A percentile compares a stretch with the other conserved stretches of the same genome.
These are phyloP conservation scores for Perccottus glenii DNA, from an alignment of 2,113 vertebrate genomes.

Conservation along the genomic window DNA sequence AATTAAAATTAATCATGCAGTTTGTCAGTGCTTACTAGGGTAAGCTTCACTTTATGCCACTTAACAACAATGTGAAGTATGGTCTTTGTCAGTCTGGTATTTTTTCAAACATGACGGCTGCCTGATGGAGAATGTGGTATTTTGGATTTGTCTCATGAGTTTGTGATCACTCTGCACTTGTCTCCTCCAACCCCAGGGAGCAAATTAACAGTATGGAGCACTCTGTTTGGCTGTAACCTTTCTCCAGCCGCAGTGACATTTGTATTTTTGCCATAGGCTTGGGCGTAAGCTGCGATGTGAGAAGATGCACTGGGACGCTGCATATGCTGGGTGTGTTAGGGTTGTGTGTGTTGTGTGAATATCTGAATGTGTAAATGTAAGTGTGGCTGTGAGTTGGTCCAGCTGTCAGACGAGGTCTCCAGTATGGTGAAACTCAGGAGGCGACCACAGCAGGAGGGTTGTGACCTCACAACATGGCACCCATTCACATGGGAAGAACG, in stretches of 20 bases:
- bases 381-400: constrained; percentile 30
- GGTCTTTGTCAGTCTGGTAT: constrained; percentile 18
- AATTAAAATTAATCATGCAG: too few relatives aligned
- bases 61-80: constrained; percentile 4
- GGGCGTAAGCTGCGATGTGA: constrained; percentile 58
- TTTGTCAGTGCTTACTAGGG: too few relatives aligned
- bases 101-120: constrained; percentile 32
- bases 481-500: constrained; percentile 42
- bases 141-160: constrained; percentile 59
- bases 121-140: constrained; percentile 46
- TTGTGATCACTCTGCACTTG: constrained; percentile 49
- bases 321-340: constrained; percentile 60
- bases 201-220: constrained; percentile 76
- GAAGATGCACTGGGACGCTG: constrained; percentile 58
- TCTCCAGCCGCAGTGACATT: constrained; percentile 76
- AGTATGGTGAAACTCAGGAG: constrained; percentile 48
- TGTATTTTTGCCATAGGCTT: constrained; percentile 74
- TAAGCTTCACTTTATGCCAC: neutral
- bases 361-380: constrained; percentile 29
- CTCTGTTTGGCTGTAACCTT: constrained; percentile 73
- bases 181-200: constrained; percentile 65
- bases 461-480: constrained; percentile 48
- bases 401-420: constrained; percentile 51
- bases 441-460: constrained; percentile 42
- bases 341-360: constrained; percentile 33